A percentile compares a stretch with the other conserved stretches of the same genome.
Evolutionary conservation across 2,113 vertebrate genomes (phyloP).

Genomic region (Silurus asotus): DNA sequence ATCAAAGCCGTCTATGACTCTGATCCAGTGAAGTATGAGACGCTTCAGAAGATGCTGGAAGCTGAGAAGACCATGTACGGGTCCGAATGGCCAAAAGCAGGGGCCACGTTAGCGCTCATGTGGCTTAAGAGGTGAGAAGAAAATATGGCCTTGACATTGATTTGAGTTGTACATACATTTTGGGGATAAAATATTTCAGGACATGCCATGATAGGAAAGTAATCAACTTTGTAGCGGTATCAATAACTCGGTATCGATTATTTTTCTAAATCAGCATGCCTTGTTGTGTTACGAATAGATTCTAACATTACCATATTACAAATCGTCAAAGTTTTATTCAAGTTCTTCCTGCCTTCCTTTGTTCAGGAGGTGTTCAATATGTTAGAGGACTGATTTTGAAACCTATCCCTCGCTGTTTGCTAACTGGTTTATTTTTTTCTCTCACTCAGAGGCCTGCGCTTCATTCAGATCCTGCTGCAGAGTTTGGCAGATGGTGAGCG

Average conservation of each 20-base stretch:
- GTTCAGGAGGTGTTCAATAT: not conserved
- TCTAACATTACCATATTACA: not conserved
- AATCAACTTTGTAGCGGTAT: not conserved
- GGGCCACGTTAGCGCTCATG: constrained; percentile 89
- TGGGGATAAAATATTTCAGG: not conserved
- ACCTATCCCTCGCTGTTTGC: not conserved
- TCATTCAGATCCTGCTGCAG: constrained; percentile 93
- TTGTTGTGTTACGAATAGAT: not conserved
- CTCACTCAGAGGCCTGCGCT: constrained; percentile 84
- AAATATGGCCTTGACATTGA: not conserved
- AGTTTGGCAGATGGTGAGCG: constrained; percentile 88
- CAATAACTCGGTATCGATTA: no score
- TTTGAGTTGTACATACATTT: no score
- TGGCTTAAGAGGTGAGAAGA: constrained; percentile 90
- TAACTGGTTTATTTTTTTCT: not conserved
- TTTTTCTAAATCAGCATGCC: no score
- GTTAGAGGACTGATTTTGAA: not conserved
- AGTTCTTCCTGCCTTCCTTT: not conserved
- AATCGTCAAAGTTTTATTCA: not conserved
- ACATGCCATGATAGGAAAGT: not conserved
- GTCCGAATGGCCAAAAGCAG: constrained; percentile 86
- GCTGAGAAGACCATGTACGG: constrained; percentile 82
- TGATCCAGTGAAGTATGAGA: constrained; percentile 86
- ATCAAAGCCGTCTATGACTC: constrained; percentile 84
- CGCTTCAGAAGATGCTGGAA: constrained; percentile 87